These are phyloP conservation scores for Drosophila mettleri DNA, from an alignment of 2,888 invertebrate genomes.

Conservation along the genomic window DNA sequence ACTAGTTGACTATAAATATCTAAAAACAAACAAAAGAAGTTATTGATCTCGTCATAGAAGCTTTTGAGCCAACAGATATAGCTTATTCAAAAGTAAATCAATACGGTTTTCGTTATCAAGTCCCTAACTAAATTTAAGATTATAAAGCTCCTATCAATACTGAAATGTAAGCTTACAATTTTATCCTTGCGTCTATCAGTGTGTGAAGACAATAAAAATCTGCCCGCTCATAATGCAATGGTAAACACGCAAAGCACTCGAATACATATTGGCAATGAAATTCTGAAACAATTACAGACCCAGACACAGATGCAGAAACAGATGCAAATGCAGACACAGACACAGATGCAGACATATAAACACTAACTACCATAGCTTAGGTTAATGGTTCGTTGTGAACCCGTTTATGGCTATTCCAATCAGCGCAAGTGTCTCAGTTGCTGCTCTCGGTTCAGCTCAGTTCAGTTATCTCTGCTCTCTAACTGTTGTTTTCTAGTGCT, in stretches of 20 bases:
- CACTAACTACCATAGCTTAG: slow-evolving; percentile 7
- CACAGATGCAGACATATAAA: not conserved
- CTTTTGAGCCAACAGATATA: no score
- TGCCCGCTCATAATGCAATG: slow-evolving; percentile 26
- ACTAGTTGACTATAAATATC: no score
- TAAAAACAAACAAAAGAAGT: no score
- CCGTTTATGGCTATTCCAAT: slow-evolving; percentile 39
- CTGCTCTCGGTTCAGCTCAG: slow-evolving; percentile 5
- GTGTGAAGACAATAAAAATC: slow-evolving; percentile 9
- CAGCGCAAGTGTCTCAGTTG: slow-evolving; percentile 53
- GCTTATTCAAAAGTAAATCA: no score
- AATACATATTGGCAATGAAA: slow-evolving; percentile 55
- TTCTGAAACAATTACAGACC: no score
- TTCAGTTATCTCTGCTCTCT: slow-evolving; percentile 37
- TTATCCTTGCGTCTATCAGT: slow-evolving; percentile 8
- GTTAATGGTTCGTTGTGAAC: slow-evolving; percentile 44
- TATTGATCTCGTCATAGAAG: no score
- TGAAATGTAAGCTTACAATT: not conserved
- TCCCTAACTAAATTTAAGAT: not conserved
- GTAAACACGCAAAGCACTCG: slow-evolving; percentile 35
- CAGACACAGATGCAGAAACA: not conserved
- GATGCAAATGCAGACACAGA: slow-evolving; percentile 1
- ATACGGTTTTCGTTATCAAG: no score
- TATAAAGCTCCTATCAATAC: not conserved
- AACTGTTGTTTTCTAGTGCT: slow-evolving; percentile 47